Percentiles rank a stretch among this genome's conserved stretches.
phyloP scores from a whole-genome alignment of 2,888 invertebrate genomes.

The Harpalus rubripes region DNA sequence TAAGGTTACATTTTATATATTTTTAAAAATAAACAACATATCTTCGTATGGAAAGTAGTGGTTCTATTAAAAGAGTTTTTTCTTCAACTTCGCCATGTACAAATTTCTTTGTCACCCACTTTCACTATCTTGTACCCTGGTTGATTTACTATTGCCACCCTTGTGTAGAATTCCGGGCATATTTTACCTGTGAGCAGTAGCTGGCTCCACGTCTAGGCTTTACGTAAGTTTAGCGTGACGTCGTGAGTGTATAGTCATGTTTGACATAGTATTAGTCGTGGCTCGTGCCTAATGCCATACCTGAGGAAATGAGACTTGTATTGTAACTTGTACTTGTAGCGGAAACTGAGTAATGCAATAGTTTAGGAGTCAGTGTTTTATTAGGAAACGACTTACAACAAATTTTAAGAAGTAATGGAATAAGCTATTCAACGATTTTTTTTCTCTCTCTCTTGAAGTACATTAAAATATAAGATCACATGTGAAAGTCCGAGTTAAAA shows the following conservation, averaged over 20 bases:
- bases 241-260: conserved; percentile 62
- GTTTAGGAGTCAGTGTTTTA: not conserved
- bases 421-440: too few relatives aligned
- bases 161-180: conserved; percentile 28
- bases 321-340: conserved; percentile 2
- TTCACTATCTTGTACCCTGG: not conserved
- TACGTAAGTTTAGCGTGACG: conserved; percentile 58
- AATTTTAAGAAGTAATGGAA: not conserved
- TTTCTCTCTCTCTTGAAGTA: too few relatives aligned
- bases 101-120: not conserved
- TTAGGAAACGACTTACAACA: not conserved
- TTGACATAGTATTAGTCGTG: conserved; percentile 43
- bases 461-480: too few relatives aligned
- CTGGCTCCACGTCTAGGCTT: conserved; percentile 41
- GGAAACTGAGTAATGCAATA: conserved; percentile 24
- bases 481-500: too few relatives aligned
- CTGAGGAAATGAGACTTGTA: conserved; percentile 38
- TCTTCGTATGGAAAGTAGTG: too few relatives aligned
- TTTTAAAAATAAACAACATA: too few relatives aligned
- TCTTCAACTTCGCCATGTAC: too few relatives aligned
- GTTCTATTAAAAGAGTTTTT: too few relatives aligned
- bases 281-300: conserved; percentile 51
- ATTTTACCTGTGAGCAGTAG: conserved; percentile 14
- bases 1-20: too few relatives aligned
- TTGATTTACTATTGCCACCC: conserved; percentile 13